Percentiles rank a stretch among this genome's conserved stretches.
These are phyloP conservation scores for Cephus pygmeus DNA, from an alignment of 2,888 invertebrate species.

Conservation along the genomic window DNA sequence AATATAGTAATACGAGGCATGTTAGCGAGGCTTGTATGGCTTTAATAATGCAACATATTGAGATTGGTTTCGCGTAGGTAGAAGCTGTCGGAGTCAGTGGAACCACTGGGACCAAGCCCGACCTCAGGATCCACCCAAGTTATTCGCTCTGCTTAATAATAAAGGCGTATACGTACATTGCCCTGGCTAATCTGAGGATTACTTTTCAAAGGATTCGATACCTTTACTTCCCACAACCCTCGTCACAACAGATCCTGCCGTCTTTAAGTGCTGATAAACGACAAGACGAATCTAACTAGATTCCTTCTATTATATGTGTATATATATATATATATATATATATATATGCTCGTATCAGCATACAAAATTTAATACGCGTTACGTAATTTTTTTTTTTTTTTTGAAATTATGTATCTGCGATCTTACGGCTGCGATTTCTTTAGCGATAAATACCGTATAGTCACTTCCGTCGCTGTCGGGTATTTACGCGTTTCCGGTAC, in stretches of 20 bases:
- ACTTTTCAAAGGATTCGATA: background rate
- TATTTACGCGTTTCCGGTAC: background rate
- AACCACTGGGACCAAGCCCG: conserved; percentile 50
- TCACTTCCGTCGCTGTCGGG: background rate
- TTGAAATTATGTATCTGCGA: background rate
- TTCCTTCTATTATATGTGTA: background rate
- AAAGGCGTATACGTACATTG: conserved; percentile 22
- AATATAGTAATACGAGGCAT: conserved; percentile 47
- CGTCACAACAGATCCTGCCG: background rate
- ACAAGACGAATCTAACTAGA: background rate
- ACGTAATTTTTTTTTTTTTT: background rate
- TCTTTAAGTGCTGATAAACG: background rate
- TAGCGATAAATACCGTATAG: background rate
- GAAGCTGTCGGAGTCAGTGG: conserved; percentile 9
- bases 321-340: too few species aligned
- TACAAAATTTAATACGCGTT: background rate
- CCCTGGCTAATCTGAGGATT: conserved; percentile 1
- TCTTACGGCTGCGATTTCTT: background rate
- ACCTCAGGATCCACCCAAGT: conserved; percentile 51
- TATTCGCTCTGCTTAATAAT: conserved; percentile 48
- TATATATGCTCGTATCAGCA: background rate
- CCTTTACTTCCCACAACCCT: background rate
- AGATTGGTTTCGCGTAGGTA: conserved; percentile 53
- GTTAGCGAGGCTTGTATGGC: conserved; percentile 40
- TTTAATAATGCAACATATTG: conserved; percentile 61